Conservation (phyloP, 2,888 invertebrate genomes). For the Conus canariensis region DNA sequence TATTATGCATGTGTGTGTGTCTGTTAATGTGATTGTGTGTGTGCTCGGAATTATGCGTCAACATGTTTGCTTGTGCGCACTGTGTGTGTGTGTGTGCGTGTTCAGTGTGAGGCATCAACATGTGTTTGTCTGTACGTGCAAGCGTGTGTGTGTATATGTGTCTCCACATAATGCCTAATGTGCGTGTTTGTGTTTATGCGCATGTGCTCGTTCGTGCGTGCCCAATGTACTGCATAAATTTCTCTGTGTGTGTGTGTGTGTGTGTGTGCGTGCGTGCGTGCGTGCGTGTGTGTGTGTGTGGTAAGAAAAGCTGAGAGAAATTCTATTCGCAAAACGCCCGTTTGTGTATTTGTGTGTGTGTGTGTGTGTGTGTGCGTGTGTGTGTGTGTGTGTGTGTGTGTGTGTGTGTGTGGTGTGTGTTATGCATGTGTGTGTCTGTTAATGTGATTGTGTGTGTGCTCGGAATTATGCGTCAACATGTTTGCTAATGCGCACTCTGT, state of each 20-base stretch:
- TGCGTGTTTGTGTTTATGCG: no score
- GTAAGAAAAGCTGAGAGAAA: no score
- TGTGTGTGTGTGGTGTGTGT: neutral
- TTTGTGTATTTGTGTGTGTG: no score
- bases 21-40: neutral
- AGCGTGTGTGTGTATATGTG: no score
- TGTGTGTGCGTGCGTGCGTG: neutral
- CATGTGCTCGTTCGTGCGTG: neutral
- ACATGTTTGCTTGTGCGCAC: neutral
- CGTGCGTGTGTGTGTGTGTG: no score
- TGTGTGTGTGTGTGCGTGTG: no score
- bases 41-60: neutral
- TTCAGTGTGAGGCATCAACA: neutral
- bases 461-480: neutral
- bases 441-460: neutral
- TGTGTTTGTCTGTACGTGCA: neutral
- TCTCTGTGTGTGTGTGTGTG: neutral
- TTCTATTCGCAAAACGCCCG: no score
- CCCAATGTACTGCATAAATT: neutral
- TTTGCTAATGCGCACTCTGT: neutral
- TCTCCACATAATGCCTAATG: no score
- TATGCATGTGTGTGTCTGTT: neutral
- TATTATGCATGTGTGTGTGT: neutral
- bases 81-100: neutral
- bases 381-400: neutral